Evolutionary conservation across 2,797 vertebrate species (phyloP).

Genomic region (Rhynchonycteris naso): DNA sequence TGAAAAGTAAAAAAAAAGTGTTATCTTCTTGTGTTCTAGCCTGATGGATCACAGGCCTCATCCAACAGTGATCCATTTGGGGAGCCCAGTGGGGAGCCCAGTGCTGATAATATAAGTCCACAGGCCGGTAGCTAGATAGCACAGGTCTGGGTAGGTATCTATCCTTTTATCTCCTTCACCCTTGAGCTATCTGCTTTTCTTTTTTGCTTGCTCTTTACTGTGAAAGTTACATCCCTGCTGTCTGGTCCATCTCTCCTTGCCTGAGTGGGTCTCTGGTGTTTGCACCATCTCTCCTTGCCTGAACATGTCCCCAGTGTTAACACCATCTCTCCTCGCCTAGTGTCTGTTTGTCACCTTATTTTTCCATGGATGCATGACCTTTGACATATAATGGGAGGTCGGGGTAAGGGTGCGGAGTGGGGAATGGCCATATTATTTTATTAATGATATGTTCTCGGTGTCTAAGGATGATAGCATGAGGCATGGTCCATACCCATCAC

Average conservation of each 20-base stretch:
- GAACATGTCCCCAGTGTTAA: constrained; percentile 48
- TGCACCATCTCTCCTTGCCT: constrained; percentile 61
- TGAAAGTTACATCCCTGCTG: constrained; percentile 27
- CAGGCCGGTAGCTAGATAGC: constrained; percentile 99
- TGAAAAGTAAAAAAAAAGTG: constrained; percentile 85
- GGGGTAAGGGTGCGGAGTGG: background rate
- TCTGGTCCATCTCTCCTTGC: constrained; percentile 43
- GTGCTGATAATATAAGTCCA: constrained; percentile 96
- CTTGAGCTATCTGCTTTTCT: constrained; percentile 79
- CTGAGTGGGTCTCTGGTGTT: constrained; percentile 74
- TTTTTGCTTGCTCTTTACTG: constrained; percentile 51
- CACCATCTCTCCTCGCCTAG: constrained; percentile 74
- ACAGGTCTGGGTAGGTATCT: constrained; percentile 98
- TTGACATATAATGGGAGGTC: constrained; percentile 52
- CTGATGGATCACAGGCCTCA: constrained; percentile 97
- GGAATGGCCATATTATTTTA: background rate
- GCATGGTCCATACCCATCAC: background rate
- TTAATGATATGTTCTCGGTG: background rate
- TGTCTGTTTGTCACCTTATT: constrained; percentile 75
- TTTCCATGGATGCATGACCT: constrained; percentile 76
- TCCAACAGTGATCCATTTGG: constrained; percentile 95
- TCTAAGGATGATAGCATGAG: background rate
- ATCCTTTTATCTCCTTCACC: constrained; percentile 86
- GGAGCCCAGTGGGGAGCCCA: constrained; percentile 94
- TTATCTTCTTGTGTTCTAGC: constrained; percentile 92